Conservation (phyloP, 2,888 invertebrate genomes). For the Chirona hameri region DNA sequence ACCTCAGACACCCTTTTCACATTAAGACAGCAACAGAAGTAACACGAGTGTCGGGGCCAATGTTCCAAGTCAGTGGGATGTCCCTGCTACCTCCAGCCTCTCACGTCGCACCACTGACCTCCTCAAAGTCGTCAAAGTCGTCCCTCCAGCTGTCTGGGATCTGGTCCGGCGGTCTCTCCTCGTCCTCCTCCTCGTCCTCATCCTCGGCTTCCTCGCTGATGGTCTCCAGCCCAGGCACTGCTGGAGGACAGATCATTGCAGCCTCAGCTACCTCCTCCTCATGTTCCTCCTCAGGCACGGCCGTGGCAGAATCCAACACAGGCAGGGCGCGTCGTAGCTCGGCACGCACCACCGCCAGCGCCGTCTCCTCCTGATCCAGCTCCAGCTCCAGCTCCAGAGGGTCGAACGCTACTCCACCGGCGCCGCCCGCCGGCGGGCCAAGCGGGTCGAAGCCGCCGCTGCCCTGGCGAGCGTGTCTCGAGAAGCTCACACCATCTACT, state of each 20-base stretch:
- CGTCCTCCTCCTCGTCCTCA: not conserved
- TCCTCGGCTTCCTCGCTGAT: conserved; percentile 11
- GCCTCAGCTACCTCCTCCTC: not conserved
- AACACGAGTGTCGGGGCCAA: too few relatives aligned
- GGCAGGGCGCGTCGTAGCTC: not conserved
- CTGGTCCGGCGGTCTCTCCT: not conserved
- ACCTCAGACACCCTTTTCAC: too few relatives aligned
- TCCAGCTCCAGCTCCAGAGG: not conserved
- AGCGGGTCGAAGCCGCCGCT: conserved; percentile 2
- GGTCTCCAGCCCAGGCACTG: not conserved
- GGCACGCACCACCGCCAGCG: not conserved
- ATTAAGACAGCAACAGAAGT: too few relatives aligned
- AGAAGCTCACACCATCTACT: not conserved
- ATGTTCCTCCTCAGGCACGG: not conserved
- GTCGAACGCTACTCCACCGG: not conserved
- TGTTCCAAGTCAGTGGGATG: too few relatives aligned
- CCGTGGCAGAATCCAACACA: not conserved
- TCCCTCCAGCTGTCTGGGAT: conserved; percentile 9
- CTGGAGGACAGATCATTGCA: not conserved
- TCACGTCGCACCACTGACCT: not conserved
- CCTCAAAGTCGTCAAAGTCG: not conserved
- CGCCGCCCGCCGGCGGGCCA: not conserved
- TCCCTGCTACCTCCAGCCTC: not conserved
- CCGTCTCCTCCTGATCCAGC: not conserved
- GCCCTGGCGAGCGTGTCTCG: not conserved